Conservation (phyloP, 2,797 vertebrate genomes). For the Hypotaenidia philippensis region DNA sequence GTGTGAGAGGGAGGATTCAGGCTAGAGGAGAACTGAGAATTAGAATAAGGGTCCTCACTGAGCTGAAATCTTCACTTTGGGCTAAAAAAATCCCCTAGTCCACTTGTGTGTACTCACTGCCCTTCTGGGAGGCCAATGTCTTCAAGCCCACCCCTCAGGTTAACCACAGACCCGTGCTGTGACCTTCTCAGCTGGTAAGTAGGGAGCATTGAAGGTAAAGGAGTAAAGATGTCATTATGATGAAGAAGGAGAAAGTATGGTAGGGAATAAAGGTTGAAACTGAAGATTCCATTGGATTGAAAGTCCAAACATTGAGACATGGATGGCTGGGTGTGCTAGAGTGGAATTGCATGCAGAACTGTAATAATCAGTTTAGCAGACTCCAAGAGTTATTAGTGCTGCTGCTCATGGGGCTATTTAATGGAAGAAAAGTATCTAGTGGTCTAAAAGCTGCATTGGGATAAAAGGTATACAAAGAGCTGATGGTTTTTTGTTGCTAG, state of each 20-base stretch:
- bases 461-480: neutral
- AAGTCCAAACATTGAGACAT: neutral
- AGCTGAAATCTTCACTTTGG: neutral
- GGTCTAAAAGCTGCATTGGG: neutral
- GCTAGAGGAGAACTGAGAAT: neutral
- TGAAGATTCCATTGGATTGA: neutral
- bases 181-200: neutral
- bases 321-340: neutral
- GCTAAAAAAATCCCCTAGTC: neutral
- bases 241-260: neutral
- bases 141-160: neutral
- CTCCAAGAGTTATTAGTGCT: neutral
- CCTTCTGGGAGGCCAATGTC: neutral
- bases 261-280: neutral
- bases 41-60: neutral
- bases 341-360: neutral
- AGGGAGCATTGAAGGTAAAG: neutral
- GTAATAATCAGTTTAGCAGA: neutral
- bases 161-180: neutral
- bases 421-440: accelerated
- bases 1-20: neutral
- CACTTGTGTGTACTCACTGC: neutral
- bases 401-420: neutral
- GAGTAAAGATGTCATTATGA: neutral
- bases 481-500: neutral